Conservation (phyloP, 2,888 invertebrate species). For the Sycophila texana region DNA sequence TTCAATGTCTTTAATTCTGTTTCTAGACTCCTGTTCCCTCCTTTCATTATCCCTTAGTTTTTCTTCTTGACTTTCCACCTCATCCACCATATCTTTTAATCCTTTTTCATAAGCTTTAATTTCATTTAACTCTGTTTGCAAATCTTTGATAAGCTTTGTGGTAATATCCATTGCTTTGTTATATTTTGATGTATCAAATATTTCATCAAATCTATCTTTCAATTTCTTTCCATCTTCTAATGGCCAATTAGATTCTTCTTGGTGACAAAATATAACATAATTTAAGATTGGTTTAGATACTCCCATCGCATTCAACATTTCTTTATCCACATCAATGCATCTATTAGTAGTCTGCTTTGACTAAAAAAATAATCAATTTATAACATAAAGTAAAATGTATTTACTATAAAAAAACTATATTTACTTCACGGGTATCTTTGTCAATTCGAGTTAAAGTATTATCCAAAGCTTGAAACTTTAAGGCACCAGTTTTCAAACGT, state of each 20-base stretch:
- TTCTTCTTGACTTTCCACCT: conserved; percentile 80
- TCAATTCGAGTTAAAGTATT: conserved; percentile 14
- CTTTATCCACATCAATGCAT: conserved; percentile 84
- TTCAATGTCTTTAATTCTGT: conserved; percentile 75
- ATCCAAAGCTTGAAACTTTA: conserved; percentile 11
- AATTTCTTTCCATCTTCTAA: conserved; percentile 94
- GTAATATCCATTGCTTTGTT: conserved; percentile 91
- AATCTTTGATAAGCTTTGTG: conserved; percentile 81
- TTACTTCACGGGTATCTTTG: background rate
- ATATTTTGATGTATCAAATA: conserved; percentile 96
- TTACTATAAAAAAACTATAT: background rate
- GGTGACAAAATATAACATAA: conserved; percentile 98
- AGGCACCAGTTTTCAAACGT: conserved; percentile 8
- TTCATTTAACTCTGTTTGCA: conserved; percentile 57
- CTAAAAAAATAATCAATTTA: background rate
- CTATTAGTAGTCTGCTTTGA: conserved; percentile 65
- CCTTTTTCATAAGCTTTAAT: conserved; percentile 73
- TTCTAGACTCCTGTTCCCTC: conserved; percentile 78
- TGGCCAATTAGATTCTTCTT: conserved; percentile 98
- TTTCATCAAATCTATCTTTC: conserved; percentile 97
- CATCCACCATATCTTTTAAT: conserved; percentile 79
- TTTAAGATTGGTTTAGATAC: conserved; percentile 96
- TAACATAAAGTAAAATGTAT: background rate
- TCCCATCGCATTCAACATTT: conserved; percentile 85
- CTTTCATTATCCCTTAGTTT: conserved; percentile 81